Evolutionary conservation across 2,113 vertebrate species (phyloP), one percentile per base, ranked within the genome.

Genomic region (Illadopsis cleaveri): DNA sequence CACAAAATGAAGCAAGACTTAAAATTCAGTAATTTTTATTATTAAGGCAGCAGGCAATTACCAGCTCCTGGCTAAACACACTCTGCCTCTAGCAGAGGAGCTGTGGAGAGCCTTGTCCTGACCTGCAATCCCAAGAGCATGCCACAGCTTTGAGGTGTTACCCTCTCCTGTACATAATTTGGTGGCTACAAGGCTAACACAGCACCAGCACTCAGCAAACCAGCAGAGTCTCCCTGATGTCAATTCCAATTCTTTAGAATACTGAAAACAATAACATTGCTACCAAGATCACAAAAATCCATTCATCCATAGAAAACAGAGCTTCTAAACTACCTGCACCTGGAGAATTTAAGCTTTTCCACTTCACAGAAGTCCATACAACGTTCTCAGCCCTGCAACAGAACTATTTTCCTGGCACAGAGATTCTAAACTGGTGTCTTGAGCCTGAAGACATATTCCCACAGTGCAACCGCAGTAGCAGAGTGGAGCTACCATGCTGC

Each of bases 1-100:
- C 37, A n/a, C 47, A 82, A 24, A 80, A 70, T 0, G 9, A 82
- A 82, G 50, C 58, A 94, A 82, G 58, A 80, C 54, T 44, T 76
- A 38, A 79, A 90, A 72, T 35, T 35, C 33, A 20, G 35, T 42
- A 82, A 77, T 54, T 73, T 58, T 80, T 53, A 25, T 66, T 44
- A 84, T 84, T 61, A 91, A 75, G 38, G 42, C 50, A 88, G 51
- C 24, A 92, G 47, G 17, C 77, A 93, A 91, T 80, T 79, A 82
- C 23, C 58, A 93, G 40, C 27, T 61, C 25, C 78, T 80, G 50
- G 78, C 70, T 90, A 73, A 88, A 73, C 3, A 70, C 30, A 21
- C 38, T 56, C 54, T 57, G 78, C 73, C 66, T 85, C 42, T 19
- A 86, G 78, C 78, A 93, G 42, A 65, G n/a, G 57, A 79, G 8